These are phyloP conservation scores for Hippocampus zosterae DNA, from an alignment of 2,113 vertebrate species.

Conservation along the genomic window DNA sequence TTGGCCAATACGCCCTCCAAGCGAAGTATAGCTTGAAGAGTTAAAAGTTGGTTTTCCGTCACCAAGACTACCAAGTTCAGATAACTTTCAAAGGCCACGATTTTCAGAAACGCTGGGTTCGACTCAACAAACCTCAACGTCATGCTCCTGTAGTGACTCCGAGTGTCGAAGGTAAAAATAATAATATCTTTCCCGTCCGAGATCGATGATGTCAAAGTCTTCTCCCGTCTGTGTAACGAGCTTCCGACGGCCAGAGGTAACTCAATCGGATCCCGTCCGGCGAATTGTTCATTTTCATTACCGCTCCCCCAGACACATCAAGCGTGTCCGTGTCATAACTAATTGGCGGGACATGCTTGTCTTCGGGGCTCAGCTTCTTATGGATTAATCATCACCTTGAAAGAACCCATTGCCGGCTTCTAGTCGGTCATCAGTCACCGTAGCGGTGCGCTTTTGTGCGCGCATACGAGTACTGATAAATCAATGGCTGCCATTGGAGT, in stretches of 20 bases:
- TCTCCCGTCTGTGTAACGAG: background rate
- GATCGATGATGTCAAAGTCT: slow-evolving; percentile 1
- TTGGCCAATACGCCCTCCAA: background rate
- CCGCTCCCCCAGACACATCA: background rate
- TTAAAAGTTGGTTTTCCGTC: background rate
- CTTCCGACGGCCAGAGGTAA: slow-evolving; percentile 4
- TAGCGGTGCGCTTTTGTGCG: background rate
- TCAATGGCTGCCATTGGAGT: slow-evolving; percentile 1
- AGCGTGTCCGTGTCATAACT: slow-evolving; percentile 3
- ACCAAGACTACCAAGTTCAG: background rate
- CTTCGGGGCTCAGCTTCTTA: slow-evolving; percentile 4
- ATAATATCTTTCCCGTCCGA: background rate
- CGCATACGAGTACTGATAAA: background rate
- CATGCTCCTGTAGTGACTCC: background rate
- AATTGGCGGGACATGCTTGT: background rate
- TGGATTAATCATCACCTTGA: slow-evolving; percentile 10
- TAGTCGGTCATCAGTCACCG: background rate
- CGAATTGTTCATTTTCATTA: slow-evolving; percentile 7
- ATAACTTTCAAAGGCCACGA: background rate
- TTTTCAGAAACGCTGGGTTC: background rate
- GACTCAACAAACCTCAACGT: background rate
- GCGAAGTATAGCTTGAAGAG: background rate
- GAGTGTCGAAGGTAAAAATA: background rate
- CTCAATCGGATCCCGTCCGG: background rate
- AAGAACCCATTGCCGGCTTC: background rate